phyloP scores from a whole-genome alignment of 2,113 vertebrate genomes.

The Chauna torquata region DNA sequence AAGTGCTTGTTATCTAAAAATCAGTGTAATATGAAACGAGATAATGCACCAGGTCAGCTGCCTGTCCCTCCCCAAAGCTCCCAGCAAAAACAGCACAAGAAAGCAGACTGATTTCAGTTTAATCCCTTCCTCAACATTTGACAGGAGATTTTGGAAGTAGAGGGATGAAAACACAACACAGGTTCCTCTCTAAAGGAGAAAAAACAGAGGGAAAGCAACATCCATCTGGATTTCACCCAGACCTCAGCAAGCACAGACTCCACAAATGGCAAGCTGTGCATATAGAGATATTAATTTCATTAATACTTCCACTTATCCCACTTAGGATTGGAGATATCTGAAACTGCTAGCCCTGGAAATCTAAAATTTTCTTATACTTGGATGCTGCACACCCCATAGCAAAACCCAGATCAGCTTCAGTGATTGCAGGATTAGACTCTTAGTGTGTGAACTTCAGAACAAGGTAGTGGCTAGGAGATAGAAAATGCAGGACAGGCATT shows the following conservation, averaged over 20 bases:
- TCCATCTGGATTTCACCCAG: neutral
- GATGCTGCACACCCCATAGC: neutral
- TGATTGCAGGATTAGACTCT: neutral
- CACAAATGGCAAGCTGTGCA: neutral
- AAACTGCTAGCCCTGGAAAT: neutral
- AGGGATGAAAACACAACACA: neutral
- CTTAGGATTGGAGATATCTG: neutral
- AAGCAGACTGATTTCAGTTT: neutral
- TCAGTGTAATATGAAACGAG: accelerated
- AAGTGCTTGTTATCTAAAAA: neutral
- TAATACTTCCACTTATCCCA: neutral
- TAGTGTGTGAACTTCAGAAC: neutral
- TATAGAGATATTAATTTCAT: neutral
- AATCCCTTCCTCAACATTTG: neutral
- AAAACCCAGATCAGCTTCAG: neutral
- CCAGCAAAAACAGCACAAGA: neutral
- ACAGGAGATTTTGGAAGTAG: neutral
- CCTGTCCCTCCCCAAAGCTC: neutral
- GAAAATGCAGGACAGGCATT: neutral
- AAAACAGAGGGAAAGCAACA: neutral
- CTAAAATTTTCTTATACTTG: neutral
- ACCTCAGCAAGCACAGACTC: neutral
- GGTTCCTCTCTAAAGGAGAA: neutral
- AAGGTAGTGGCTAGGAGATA: accelerated
- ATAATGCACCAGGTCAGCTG: neutral